phyloP scores from a whole-genome alignment of 2,113 vertebrate genomes.

The Hemicordylus capensis region DNA sequence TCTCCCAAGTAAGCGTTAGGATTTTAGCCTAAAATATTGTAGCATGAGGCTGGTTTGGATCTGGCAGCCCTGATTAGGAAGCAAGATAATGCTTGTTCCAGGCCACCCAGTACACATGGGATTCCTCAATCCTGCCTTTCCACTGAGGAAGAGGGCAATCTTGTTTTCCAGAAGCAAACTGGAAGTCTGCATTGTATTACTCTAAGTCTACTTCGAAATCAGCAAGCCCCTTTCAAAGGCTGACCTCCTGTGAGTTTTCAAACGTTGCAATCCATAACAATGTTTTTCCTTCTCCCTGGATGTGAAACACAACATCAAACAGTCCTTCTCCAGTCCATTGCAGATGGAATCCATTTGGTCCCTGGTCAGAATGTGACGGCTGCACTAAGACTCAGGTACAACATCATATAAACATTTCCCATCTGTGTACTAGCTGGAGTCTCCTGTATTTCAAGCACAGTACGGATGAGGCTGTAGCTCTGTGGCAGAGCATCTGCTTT shows the following conservation, averaged over 20 bases:
- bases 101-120: too few relatives aligned
- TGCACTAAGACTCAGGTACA: conserved; percentile 84
- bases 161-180: too few relatives aligned
- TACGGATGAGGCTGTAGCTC: too few relatives aligned
- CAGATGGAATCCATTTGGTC: conserved; percentile 82
- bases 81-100: too few relatives aligned
- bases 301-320: background rate
- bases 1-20: too few relatives aligned
- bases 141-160: too few relatives aligned
- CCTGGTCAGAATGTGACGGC: conserved; percentile 89
- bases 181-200: too few relatives aligned
- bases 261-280: background rate
- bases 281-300: background rate
- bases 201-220: background rate
- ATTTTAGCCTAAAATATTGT: too few relatives aligned
- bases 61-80: too few relatives aligned
- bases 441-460: too few relatives aligned
- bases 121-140: background rate
- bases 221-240: background rate
- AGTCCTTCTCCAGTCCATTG: conserved; percentile 79
- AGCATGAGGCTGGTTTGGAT: too few relatives aligned
- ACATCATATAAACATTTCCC: background rate
- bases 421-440: background rate
- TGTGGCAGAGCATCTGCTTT: too few relatives aligned
- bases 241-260: background rate